These are phyloP conservation scores for Ephydatia muelleri DNA, from an alignment of 37 sponge, comb jelly and placozoan species.

Conservation along the genomic window DNA sequence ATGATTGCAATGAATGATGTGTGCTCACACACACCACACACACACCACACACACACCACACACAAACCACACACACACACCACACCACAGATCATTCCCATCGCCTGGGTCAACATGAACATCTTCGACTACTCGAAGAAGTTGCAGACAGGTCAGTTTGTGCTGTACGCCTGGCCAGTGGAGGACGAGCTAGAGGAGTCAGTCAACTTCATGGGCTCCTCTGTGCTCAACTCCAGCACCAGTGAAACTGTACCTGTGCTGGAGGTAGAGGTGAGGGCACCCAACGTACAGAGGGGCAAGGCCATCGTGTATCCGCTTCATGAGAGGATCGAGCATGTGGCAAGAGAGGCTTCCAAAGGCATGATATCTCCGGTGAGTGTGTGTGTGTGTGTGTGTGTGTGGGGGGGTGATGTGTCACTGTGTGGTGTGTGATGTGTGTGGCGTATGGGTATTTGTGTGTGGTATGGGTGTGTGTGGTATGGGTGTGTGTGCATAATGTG, in stretches of 20 bases:
- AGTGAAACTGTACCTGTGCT: slow-evolving; percentile 45
- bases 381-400: background rate
- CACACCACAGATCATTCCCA: slow-evolving; percentile 45
- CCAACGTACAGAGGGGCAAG: slow-evolving; percentile 1
- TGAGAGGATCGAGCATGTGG: slow-evolving; percentile 28
- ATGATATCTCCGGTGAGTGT: slow-evolving; percentile 43
- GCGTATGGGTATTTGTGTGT: slow-evolving; percentile 1
- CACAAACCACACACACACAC: background rate
- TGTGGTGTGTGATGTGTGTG: too few relatives aligned
- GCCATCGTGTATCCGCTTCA: slow-evolving; percentile 57
- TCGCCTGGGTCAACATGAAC: slow-evolving; percentile 91
- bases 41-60: too few relatives aligned
- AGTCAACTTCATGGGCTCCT: slow-evolving; percentile 86
- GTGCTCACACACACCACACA: background rate
- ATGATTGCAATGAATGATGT: too few relatives aligned
- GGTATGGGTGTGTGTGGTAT: background rate
- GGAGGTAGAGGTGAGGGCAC: slow-evolving; percentile 52
- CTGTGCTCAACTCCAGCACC: slow-evolving; percentile 73
- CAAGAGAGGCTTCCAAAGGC: slow-evolving; percentile 19
- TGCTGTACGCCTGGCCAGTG: slow-evolving; percentile 80
- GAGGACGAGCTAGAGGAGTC: slow-evolving; percentile 71
- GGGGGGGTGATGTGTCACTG: background rate
- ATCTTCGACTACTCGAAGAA: slow-evolving; percentile 80
- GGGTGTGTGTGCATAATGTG: background rate
- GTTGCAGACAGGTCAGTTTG: slow-evolving; percentile 48